Evolutionary conservation across 2,888 invertebrate species (phyloP).

Genomic region (Molorchus minor): DNA sequence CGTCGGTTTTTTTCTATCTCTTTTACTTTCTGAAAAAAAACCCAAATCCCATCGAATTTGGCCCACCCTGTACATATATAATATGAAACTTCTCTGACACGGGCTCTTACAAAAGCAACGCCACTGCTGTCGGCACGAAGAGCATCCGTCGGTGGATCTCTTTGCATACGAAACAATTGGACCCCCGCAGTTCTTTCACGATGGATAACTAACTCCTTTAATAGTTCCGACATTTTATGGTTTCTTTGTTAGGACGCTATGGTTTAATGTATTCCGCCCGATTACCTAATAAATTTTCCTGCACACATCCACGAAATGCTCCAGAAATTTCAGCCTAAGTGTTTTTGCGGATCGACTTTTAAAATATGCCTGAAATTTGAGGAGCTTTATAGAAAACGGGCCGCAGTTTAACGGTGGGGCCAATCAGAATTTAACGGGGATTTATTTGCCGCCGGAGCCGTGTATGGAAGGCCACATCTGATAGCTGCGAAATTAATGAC

Average conservation of each 20-base stretch:
- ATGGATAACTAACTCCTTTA: slow-evolving; percentile 47
- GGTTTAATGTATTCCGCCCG: slow-evolving; percentile 47
- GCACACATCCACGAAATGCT: slow-evolving; percentile 34
- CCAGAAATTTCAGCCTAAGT: slow-evolving; percentile 33
- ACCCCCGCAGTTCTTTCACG: slow-evolving; percentile 53
- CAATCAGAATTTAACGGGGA: too few relatives aligned
- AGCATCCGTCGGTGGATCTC: slow-evolving; percentile 52
- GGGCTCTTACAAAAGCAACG: neutral
- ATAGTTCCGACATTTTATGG: slow-evolving; percentile 53
- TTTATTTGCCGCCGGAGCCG: too few relatives aligned
- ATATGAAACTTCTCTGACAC: neutral
- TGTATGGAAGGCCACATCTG: too few relatives aligned
- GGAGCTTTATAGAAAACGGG: neutral
- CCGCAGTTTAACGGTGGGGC: too few relatives aligned
- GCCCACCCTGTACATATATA: neutral
- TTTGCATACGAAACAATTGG: slow-evolving; percentile 56
- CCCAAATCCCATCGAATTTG: too few relatives aligned
- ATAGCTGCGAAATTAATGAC: too few relatives aligned
- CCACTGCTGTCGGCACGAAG: slow-evolving; percentile 27
- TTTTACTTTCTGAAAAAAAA: too few relatives aligned
- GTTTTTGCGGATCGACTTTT: slow-evolving; percentile 18
- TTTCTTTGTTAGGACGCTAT: slow-evolving; percentile 48
- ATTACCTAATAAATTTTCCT: slow-evolving; percentile 51
- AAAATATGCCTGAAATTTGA: slow-evolving; percentile 16
- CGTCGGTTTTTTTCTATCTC: too few relatives aligned